phyloP scores from a whole-genome alignment of 2,113 vertebrate species.

The Bothrops jararaca region DNA sequence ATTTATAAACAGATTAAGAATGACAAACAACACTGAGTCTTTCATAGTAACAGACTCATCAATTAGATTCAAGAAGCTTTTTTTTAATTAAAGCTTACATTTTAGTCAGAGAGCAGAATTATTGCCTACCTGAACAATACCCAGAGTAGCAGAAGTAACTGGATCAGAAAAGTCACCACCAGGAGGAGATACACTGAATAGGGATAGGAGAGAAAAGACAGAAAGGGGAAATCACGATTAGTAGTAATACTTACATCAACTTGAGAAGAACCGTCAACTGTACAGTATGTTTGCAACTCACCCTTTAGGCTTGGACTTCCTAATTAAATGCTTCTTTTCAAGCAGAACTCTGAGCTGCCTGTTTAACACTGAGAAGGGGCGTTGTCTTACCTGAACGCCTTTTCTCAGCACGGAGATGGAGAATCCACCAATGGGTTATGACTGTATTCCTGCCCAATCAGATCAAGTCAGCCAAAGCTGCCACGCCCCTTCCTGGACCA shows the following conservation, averaged over 20 bases:
- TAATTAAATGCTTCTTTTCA: not conserved
- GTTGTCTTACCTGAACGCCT: too few relatives aligned
- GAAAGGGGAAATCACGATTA: not conserved
- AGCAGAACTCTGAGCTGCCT: not conserved
- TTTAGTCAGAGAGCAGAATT: not conserved
- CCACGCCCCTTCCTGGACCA: too few relatives aligned
- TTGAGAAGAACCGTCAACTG: not conserved
- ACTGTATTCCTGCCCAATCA: too few relatives aligned
- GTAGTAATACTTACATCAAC: not conserved
- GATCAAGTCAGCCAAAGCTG: too few relatives aligned
- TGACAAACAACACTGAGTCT: not conserved
- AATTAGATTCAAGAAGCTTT: not conserved
- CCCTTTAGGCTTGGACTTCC: not conserved
- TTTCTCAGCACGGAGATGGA: too few relatives aligned
- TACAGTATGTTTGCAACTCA: not conserved
- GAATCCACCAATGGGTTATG: too few relatives aligned
- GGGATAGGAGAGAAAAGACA: conserved; percentile 28
- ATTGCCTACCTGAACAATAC: conserved; percentile 86
- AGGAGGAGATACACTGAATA: conserved; percentile 89
- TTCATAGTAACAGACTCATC: too few relatives aligned
- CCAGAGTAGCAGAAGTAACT: conserved; percentile 94
- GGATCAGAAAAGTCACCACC: conserved; percentile 98
- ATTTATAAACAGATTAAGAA: not conserved
- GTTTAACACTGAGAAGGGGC: not conserved
- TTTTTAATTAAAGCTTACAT: not conserved